Evolutionary conservation across 2,888 invertebrate species (phyloP).

Genomic region (Caenorhabditis virilis): DNA sequence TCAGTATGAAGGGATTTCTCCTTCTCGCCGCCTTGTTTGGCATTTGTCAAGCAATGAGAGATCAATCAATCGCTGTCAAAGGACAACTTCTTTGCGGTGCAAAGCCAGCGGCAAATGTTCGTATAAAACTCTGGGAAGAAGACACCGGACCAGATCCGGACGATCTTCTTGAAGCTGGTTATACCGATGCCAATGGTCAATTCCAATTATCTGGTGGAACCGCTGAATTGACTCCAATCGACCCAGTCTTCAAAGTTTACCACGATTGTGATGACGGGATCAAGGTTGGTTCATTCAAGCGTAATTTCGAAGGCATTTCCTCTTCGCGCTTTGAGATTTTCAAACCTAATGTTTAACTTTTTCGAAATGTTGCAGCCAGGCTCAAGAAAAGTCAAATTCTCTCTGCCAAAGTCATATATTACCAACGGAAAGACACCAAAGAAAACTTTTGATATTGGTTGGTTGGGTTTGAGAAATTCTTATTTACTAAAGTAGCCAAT

Average conservation of each 20-base stretch:
- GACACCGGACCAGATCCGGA: constrained; percentile 48
- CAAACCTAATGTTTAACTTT: too few species aligned
- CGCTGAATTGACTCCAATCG: constrained; percentile 51
- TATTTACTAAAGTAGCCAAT: too few species aligned
- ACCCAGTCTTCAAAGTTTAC: constrained; percentile 49
- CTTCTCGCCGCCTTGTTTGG: constrained; percentile 37
- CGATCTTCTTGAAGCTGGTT: constrained; percentile 47
- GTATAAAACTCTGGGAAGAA: constrained; percentile 53
- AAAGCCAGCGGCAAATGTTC: constrained; percentile 40
- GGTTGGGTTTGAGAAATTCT: too few species aligned
- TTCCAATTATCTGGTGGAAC: constrained; percentile 41
- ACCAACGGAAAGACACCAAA: constrained; percentile 13
- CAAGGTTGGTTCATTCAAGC: constrained; percentile 17
- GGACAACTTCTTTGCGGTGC: constrained; percentile 47
- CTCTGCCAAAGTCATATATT: constrained; percentile 39
- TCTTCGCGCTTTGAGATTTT: neutral
- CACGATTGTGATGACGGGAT: constrained; percentile 54
- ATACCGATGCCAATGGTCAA: constrained; percentile 46
- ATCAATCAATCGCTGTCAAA: constrained; percentile 48
- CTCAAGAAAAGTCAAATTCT: constrained; percentile 31
- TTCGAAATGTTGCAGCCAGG: constrained; percentile 28
- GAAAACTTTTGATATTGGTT: constrained; percentile 22
- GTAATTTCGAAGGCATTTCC: too few species aligned
- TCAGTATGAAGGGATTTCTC: too few species aligned
- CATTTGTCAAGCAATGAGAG: constrained; percentile 15